A percentile compares a stretch with the other conserved stretches of the same genome.
Evolutionary conservation across 2,888 invertebrate species (phyloP).

Genomic region (Abrostola triplasia): DNA sequence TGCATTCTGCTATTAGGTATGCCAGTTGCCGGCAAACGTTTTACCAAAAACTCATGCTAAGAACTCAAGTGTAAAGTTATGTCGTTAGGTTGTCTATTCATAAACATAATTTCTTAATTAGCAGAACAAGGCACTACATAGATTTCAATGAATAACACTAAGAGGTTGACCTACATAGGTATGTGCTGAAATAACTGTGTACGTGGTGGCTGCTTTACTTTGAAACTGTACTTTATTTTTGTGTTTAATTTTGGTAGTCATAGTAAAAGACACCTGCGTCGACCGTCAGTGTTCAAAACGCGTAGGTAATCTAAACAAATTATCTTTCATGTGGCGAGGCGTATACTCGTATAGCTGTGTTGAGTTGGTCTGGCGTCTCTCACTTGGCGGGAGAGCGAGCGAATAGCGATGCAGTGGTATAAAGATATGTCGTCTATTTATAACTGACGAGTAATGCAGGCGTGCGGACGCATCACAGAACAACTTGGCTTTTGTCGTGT

Average conservation of each 20-base stretch:
- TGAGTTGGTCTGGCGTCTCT: constrained; percentile 74
- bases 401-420: constrained; percentile 72
- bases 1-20: too few species aligned
- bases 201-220: constrained; percentile 1
- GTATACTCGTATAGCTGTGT: constrained; percentile 61
- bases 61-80: neutral
- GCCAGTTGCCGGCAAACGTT: too few species aligned
- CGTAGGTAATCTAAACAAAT: constrained; percentile 74
- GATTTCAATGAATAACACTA: neutral
- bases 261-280: constrained; percentile 54
- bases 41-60: too few species aligned
- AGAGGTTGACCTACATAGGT: constrained; percentile 3
- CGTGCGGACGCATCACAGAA: constrained; percentile 72
- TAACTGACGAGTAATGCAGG: constrained; percentile 79
- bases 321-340: constrained; percentile 59
- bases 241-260: constrained; percentile 40
- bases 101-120: neutral
- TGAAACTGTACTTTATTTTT: constrained; percentile 15
- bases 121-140: neutral
- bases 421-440: constrained; percentile 86
- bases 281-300: constrained; percentile 54
- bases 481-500: constrained; percentile 73
- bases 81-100: neutral
- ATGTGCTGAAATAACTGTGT: constrained; percentile 7
- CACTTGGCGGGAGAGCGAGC: constrained; percentile 85